Conservation (phyloP, 2,113 vertebrate genomes). For the Paradisaea rubra region DNA sequence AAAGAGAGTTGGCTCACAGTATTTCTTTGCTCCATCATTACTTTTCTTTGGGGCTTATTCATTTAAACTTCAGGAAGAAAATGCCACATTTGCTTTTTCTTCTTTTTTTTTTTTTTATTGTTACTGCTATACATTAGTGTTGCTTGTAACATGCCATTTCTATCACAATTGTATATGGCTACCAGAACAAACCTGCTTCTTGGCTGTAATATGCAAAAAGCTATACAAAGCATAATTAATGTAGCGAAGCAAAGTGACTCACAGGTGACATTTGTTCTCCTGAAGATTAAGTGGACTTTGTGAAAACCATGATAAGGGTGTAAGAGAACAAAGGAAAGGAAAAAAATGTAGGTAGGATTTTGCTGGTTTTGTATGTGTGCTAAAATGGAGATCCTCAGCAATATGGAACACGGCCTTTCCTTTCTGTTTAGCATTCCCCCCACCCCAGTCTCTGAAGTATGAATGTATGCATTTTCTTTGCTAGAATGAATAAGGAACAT, state of each 20-base stretch:
- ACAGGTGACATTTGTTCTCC: background rate
- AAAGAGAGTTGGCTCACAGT: background rate
- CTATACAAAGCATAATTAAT: background rate
- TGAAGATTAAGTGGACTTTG: background rate
- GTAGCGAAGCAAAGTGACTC: background rate
- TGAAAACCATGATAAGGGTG: background rate
- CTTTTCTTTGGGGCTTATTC: background rate
- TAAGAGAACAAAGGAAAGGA: background rate
- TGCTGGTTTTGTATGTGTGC: background rate
- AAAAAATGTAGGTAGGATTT: background rate
- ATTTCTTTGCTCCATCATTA: background rate
- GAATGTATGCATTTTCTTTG: background rate
- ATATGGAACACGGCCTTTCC: background rate
- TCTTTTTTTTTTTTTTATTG: background rate
- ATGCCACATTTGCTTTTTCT: background rate
- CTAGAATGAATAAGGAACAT: background rate
- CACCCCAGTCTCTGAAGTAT: background rate
- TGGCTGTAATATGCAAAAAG: background rate
- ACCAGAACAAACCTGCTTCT: background rate
- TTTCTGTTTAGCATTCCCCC: background rate
- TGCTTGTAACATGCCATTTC: background rate
- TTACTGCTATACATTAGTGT: background rate
- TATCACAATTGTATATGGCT: background rate
- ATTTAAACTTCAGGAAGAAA: background rate
- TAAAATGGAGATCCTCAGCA: background rate